Base-by-base conservation (phyloP, 2,888 invertebrate species). In the Parnassius glacialis region DNA sequence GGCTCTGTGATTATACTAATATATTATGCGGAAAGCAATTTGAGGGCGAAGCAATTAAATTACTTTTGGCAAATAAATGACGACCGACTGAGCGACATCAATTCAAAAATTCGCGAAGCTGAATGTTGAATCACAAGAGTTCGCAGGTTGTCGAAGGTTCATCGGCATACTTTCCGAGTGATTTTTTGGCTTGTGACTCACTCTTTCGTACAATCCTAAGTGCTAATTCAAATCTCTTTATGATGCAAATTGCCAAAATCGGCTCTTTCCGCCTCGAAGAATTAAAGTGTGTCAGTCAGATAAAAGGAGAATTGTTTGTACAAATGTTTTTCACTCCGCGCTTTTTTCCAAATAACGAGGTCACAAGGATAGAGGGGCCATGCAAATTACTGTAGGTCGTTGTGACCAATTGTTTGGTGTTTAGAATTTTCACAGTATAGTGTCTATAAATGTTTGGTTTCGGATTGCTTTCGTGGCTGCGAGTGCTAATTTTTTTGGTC, bases 221-320 rank as follows among this genome's bases (percentile, higher is more conserved):
- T 67, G 73, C 66, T 74, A 75, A 77, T 72, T 69, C 55, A 64
- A 62, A 65, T 47, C 64, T 70, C 65, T 72, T 76, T 76, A 73
- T 76, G 61, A 76, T 76, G 74, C 68, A 74, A 76, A 77, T 74
- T 67, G 68, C 65, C 64, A 66, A 73, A 70, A 72, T 70, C 64
- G 63, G 62, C 67, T 61, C 67, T 70, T 71, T 71, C 70, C 71
- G 67, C 64, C 53, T 67, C 63, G 62, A 61, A 60, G 48, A 64
- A 69, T 67, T 61, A 64, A 73, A 70, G 65, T 74, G 69, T 75
- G 76, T 74, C 75, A 76, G 71, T 65, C 67, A 65, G 66, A 74
- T 74, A 76, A 76, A 73, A 48, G 48, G 68, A 66, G 63, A 52
- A 65, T 57, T 70, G 65, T 68, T 65, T 64, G 62, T 50, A 62